phyloP scores from a whole-genome alignment of 2,888 invertebrate species.

The Dione vanillae region DNA sequence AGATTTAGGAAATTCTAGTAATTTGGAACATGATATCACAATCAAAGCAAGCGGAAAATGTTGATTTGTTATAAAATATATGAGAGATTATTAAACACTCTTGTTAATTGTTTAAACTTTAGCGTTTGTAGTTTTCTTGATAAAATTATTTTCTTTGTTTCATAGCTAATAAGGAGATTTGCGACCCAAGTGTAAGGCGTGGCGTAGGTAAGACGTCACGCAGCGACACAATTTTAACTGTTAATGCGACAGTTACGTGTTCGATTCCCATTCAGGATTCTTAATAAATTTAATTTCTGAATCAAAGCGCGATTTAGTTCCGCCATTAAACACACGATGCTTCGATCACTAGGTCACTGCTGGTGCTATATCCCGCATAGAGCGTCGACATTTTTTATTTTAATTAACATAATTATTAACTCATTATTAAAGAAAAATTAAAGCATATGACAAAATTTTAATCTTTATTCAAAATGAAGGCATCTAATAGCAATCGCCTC shows the following conservation, averaged over 20 bases:
- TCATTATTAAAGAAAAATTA: not conserved
- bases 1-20: constrained; percentile 2
- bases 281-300: no score
- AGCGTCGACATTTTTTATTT: no score
- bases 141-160: not conserved
- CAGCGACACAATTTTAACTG: not conserved
- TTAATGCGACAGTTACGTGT: not conserved
- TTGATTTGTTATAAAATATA: not conserved
- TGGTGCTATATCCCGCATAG: no score
- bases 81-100: not conserved
- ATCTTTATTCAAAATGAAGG: not conserved
- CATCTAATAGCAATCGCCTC: not conserved
- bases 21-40: constrained; percentile 25
- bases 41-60: not conserved
- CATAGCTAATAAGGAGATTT: no score
- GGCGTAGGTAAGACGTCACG: no score
- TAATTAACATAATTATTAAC: not conserved
- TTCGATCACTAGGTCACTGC: no score
- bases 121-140: not conserved
- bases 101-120: not conserved
- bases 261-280: not conserved
- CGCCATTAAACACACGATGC: no score
- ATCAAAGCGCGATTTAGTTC: no score
- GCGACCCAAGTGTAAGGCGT: no score
- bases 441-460: not conserved